Conservation (phyloP, 2,113 vertebrate genomes). For the Suncus etruscus region DNA sequence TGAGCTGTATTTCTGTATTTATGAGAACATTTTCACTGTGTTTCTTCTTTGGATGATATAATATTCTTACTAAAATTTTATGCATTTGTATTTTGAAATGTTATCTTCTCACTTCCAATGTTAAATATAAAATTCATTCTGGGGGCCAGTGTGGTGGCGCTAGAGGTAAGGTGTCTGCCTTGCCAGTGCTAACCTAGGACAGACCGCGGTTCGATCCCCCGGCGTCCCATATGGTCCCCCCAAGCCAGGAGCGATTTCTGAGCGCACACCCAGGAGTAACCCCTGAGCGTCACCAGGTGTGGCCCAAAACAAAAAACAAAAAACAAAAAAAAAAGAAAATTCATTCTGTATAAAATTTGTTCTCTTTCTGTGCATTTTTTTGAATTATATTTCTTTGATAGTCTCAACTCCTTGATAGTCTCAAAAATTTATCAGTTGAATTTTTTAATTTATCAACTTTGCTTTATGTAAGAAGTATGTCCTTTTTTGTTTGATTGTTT, state of each 20-base stretch:
- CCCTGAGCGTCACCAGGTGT: no score
- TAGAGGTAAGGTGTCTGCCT: no score
- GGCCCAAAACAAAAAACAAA: no score
- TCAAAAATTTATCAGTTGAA: no score
- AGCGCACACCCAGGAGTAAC: no score
- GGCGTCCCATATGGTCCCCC: no score
- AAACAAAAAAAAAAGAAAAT: no score
- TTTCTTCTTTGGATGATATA: no score
- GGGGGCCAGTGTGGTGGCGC: no score
- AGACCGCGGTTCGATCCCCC: no score
- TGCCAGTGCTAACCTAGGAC: no score
- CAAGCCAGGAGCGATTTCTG: no score
- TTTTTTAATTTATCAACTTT: neutral
- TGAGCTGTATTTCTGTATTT: neutral
- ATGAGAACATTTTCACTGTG: neutral
- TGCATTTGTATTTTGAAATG: neutral
- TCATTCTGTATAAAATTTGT: neutral
- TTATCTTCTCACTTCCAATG: neutral
- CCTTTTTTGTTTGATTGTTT: neutral
- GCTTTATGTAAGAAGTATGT: neutral
- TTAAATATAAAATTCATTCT: neutral
- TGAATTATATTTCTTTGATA: neutral
- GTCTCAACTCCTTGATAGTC: neutral
- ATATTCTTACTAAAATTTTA: neutral
- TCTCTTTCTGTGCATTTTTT: neutral